phyloP scores from a whole-genome alignment of 2,797 vertebrate species.

The Geotrypetes seraphini region DNA sequence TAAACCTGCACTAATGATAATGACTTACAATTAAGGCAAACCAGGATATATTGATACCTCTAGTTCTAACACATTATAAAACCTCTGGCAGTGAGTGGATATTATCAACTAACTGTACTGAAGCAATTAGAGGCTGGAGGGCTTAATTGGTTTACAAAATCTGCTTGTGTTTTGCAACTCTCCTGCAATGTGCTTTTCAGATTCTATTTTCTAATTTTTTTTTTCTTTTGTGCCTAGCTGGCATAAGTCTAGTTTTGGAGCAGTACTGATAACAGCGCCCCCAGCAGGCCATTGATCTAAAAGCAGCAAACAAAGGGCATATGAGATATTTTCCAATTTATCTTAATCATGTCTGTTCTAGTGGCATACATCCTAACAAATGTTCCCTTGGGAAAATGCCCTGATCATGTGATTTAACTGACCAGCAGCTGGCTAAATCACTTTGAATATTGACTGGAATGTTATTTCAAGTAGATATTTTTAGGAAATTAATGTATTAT shows the following conservation, averaged over 20 bases:
- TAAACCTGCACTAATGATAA: conserved; percentile 3
- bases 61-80: neutral
- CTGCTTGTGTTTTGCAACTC: neutral
- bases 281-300: neutral
- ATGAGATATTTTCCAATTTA: no score
- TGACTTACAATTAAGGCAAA: neutral
- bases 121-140: neutral
- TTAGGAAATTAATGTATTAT: no score
- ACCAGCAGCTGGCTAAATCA: no score
- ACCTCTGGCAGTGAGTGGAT: neutral
- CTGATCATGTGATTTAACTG: no score
- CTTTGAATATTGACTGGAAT: no score
- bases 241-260: no score
- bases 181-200: neutral
- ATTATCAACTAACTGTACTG: neutral
- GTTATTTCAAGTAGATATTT: no score
- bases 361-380: no score
- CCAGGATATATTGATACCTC: neutral
- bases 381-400: no score
- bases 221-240: accelerated
- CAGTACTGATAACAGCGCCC: neutral
- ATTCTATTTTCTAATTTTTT: neutral
- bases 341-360: no score
- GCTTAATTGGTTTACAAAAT: neutral
- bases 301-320: no score